Conservation (phyloP, 1,140 invertebrate species). For the Dufourea novaeangliae region DNA sequence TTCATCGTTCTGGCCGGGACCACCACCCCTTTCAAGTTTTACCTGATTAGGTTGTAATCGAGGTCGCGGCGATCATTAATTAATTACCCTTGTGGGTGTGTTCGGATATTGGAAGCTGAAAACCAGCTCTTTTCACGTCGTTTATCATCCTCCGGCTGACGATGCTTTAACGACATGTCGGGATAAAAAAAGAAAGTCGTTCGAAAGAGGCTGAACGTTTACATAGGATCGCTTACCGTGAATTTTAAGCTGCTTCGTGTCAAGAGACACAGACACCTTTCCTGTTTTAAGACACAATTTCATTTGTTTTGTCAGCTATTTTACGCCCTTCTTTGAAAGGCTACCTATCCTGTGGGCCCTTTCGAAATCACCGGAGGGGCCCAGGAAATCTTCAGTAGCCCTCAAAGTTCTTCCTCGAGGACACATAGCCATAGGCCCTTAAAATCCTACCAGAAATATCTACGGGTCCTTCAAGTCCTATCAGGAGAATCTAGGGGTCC, state of each 20-base stretch:
- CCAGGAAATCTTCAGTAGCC: too few relatives aligned
- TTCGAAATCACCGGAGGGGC: too few relatives aligned
- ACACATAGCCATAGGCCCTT: too few relatives aligned
- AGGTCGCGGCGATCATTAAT: constrained; percentile 37
- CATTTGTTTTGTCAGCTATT: too few relatives aligned
- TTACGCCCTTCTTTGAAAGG: too few relatives aligned
- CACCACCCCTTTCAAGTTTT: constrained; percentile 8
- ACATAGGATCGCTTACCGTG: neutral
- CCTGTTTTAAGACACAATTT: too few relatives aligned
- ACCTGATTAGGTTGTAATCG: constrained; percentile 36
- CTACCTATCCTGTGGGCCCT: too few relatives aligned
- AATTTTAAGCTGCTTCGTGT: too few relatives aligned
- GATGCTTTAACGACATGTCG: neutral
- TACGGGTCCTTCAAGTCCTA: too few relatives aligned
- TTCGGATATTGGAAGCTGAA: constrained; percentile 6
- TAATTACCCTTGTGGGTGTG: constrained; percentile 36
- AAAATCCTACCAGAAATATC: too few relatives aligned
- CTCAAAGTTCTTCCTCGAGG: too few relatives aligned
- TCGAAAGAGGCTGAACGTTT: neutral
- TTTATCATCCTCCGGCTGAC: constrained; percentile 23
- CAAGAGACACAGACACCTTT: neutral
- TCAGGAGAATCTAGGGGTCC: too few relatives aligned
- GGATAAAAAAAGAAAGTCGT: constrained; percentile 5
- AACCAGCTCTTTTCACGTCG: constrained; percentile 10
- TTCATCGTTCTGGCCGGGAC: neutral